Evolutionary conservation across 2,797 vertebrate species (phyloP).

Genomic region (Kryptopterus vitreolus): DNA sequence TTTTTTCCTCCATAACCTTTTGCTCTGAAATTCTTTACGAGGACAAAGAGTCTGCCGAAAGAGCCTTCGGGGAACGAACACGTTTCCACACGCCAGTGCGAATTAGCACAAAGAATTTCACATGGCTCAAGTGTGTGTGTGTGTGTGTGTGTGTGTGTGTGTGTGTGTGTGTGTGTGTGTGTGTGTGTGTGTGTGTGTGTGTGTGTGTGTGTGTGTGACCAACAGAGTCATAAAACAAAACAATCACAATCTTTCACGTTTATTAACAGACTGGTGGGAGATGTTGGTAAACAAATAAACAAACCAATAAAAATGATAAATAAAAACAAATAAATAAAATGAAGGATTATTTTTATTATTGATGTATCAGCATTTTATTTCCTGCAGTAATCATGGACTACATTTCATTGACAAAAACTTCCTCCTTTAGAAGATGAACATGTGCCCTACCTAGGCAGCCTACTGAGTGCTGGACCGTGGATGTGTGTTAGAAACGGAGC

Average conservation of each 20-base stretch:
- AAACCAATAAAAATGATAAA: background rate
- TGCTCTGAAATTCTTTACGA: conserved; percentile 31
- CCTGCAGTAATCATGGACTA: background rate
- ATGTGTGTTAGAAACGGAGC: too few species aligned
- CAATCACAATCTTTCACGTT: background rate
- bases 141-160: conserved; percentile 26
- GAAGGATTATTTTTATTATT: background rate
- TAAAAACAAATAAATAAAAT: background rate
- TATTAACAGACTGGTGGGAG: background rate
- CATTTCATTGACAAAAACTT: too few species aligned
- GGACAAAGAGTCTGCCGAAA: conserved; percentile 40
- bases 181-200: conserved; percentile 12
- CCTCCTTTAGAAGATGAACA: background rate
- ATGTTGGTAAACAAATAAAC: background rate
- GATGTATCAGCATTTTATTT: background rate
- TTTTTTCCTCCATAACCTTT: conserved; percentile 47
- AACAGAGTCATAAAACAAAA: background rate
- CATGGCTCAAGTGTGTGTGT: conserved; percentile 16
- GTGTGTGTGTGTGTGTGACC: background rate
- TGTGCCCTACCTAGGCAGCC: background rate
- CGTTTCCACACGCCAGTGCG: conserved; percentile 28
- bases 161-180: background rate
- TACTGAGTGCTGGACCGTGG: background rate
- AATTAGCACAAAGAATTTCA: conserved; percentile 43
- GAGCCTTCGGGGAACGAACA: conserved; percentile 25